Evolutionary conservation across 2,797 vertebrate genomes (phyloP).

Genomic region (Etheostoma nigrum): DNA sequence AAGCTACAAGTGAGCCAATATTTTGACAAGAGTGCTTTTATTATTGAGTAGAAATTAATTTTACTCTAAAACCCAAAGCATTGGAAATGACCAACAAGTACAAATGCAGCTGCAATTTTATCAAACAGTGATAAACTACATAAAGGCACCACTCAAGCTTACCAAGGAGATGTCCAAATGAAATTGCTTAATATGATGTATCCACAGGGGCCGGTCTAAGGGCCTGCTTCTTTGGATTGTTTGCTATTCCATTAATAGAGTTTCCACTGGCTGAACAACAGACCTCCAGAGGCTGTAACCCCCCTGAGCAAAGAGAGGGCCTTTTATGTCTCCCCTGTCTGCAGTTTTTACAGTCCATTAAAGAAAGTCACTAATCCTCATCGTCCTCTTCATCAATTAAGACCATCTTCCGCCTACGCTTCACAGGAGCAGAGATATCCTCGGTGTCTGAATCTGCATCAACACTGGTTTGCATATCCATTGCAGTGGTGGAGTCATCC

Average conservation of each 20-base stretch:
- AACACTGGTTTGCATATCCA: conserved; percentile 37
- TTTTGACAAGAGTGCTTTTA: conserved; percentile 22
- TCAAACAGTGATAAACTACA: conserved; percentile 4
- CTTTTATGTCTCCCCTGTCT: conserved; percentile 18
- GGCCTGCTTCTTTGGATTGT: background rate
- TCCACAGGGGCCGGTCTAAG: conserved; percentile 8
- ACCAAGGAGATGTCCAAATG: background rate
- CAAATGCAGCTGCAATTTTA: conserved; percentile 1
- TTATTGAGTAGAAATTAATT: conserved; percentile 10
- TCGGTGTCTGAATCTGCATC: conserved; percentile 63
- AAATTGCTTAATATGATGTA: background rate
- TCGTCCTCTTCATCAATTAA: conserved; percentile 86
- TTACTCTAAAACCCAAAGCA: conserved; percentile 14
- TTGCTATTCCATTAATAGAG: conserved; percentile 33
- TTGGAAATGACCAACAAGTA: background rate
- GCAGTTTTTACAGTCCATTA: conserved; percentile 53
- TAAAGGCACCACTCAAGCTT: background rate
- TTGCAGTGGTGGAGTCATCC: conserved; percentile 31
- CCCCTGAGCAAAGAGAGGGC: conserved; percentile 19
- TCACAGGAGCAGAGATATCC: conserved; percentile 71
- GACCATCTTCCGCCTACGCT: conserved; percentile 78
- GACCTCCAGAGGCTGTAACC: conserved; percentile 30
- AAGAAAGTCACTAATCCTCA: conserved; percentile 69
- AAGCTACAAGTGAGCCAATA: background rate
- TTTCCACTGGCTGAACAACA: conserved; percentile 29